Evolutionary conservation across 1,140 invertebrate species (phyloP), one percentile per base, ranked within the genome.

Genomic region (Brachionus angularis): DNA sequence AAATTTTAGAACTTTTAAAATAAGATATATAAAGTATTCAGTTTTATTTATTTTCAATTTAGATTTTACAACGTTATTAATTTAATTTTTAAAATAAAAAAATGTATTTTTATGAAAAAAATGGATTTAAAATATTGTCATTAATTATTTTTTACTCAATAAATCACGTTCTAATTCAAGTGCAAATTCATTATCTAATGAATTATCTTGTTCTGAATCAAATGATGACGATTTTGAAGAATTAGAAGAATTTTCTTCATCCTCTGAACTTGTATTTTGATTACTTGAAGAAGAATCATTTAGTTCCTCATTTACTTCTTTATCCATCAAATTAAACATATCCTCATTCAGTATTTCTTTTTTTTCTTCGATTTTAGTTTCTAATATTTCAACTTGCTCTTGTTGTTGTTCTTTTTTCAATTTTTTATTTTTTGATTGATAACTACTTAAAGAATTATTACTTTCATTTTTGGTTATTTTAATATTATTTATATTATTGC

Each of bases 311-410:
- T 58, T 58, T 23, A 58, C 53, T 23, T 58, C 53, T 39, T 58
- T 58, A 14, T 58, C 53, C 53, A 58, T 58, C 12, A 58, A 36
- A 58, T 36, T 29, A n/a, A 58, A 58, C 16, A 58, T 8, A 14
- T 58, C 53, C n/a, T 58, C 53, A 23, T 58, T 58, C 3, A 58
- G 36, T n/a, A 58, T 25, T 58, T 58, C 33, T 58, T 58, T 39
- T n/a, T n/a, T n/a, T n/a, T n/a, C n/a, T n/a, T n/a, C n/a, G 10
- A 34, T 23, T 1, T 18, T 3, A 1, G 39, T 33, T 55, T 55
- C 53, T 10, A 23, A 4, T 33, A 23, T 33, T 36, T 10, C 52
- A 55, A 14, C 39, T 14, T 7, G n/a, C 39, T 42, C 16, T n/a
- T 14, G 39, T 42, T 42, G 4, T 42, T 42, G 10, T 14, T 14